These are phyloP conservation scores for Drosophila neutralis DNA, from an alignment of 2,888 invertebrate genomes.

Conservation along the genomic window DNA sequence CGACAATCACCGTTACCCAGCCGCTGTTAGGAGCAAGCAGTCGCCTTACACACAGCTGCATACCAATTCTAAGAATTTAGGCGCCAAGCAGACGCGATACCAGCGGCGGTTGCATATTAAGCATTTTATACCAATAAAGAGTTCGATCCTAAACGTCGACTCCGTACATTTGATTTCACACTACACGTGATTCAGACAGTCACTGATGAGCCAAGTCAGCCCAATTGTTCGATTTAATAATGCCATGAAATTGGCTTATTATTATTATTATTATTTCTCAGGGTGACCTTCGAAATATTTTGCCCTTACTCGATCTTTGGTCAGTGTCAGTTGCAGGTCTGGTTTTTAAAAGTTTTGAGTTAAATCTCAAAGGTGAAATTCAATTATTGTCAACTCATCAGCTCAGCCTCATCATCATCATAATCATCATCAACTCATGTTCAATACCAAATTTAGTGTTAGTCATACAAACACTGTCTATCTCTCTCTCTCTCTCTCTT, in stretches of 20 bases:
- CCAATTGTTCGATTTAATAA: conserved; percentile 1
- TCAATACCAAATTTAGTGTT: conserved; percentile 64
- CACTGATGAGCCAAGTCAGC: conserved; percentile 28
- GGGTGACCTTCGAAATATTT: conserved; percentile 23
- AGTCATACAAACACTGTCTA: conserved; percentile 54
- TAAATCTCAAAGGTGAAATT: conserved; percentile 63
- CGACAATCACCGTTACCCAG: no score
- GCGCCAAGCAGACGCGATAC: no score
- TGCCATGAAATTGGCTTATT: conserved; percentile 14
- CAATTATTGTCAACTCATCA: conserved; percentile 38
- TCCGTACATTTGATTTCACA: no score
- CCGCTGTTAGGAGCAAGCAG: no score
- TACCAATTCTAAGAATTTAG: no score
- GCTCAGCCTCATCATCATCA: conserved; percentile 14
- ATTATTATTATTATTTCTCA: conserved; percentile 6
- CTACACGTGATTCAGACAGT: conserved; percentile 5
- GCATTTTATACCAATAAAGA: no score
- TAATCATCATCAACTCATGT: conserved; percentile 18
- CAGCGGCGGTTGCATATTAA: no score
- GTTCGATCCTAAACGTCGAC: no score
- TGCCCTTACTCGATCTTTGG: conserved; percentile 11
- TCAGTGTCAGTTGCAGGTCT: conserved; percentile 25
- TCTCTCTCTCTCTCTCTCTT: background rate
- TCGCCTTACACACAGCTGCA: no score
- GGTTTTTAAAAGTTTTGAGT: conserved; percentile 37